Percentiles rank a stretch among this genome's conserved stretches.
These are phyloP conservation scores for Pilophorus perplexus DNA, from an alignment of 2,888 invertebrate genomes.

Conservation along the genomic window DNA sequence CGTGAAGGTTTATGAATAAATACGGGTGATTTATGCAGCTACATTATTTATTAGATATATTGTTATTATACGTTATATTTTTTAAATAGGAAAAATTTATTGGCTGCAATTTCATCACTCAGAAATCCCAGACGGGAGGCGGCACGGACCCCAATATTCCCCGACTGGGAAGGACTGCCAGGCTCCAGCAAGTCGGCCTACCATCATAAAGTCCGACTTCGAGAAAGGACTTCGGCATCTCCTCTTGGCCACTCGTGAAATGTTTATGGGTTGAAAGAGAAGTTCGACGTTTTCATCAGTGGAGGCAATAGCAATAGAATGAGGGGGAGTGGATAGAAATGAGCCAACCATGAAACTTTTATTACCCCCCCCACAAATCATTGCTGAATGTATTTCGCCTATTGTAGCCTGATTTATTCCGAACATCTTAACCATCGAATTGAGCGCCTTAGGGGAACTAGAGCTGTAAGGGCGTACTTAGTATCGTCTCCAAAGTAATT, in stretches of 20 bases:
- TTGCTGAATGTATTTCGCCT: slow-evolving; percentile 12
- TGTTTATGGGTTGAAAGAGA: slow-evolving; percentile 22
- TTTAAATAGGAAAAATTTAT: too few relatives aligned
- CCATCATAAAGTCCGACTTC: slow-evolving; percentile 27
- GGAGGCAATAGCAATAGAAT: slow-evolving; percentile 21
- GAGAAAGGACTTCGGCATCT: slow-evolving; percentile 16
- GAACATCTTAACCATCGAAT: too few relatives aligned
- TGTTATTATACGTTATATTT: too few relatives aligned
- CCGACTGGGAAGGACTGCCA: neutral
- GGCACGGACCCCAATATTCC: slow-evolving; percentile 13
- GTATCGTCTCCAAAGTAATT: too few relatives aligned
- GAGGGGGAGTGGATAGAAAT: slow-evolving; percentile 10
- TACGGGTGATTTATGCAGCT: too few relatives aligned
- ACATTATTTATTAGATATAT: too few relatives aligned
- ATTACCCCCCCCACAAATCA: slow-evolving; percentile 11
- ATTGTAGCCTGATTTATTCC: slow-evolving; percentile 19
- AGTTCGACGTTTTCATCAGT: slow-evolving; percentile 32
- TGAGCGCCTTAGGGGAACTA: too few relatives aligned
- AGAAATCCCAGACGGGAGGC: slow-evolving; percentile 19
- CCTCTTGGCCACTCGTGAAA: slow-evolving; percentile 25
- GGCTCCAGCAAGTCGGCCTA: slow-evolving; percentile 25
- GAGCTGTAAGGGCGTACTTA: too few relatives aligned
- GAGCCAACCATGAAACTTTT: slow-evolving; percentile 32
- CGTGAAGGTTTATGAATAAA: too few relatives aligned
- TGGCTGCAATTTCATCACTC: too few relatives aligned